Evolutionary conservation across 2,113 vertebrate species (phyloP).

Genomic region (Phalacrocorax pelagicus): DNA sequence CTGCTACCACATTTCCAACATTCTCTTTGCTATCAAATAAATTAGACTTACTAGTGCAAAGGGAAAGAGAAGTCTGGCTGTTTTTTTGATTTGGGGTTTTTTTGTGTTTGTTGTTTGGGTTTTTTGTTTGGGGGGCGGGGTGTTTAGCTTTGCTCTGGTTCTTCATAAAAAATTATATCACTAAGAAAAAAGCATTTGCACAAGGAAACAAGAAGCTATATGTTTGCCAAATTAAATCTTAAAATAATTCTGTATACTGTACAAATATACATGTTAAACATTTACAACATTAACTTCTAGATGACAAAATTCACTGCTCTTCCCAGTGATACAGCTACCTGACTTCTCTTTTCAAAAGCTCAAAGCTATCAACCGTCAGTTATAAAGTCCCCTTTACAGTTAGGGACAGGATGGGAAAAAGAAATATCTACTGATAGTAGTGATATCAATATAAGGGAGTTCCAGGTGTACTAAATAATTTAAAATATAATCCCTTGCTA

Average conservation of each 20-base stretch:
- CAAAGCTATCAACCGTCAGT: not conserved
- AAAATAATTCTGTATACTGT: slow-evolving; percentile 66
- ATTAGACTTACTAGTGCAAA: not conserved
- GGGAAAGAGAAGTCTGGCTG: not conserved
- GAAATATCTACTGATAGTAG: not conserved
- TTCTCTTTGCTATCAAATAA: not conserved
- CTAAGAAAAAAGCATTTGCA: slow-evolving; percentile 45
- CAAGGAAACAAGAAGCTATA: slow-evolving; percentile 10
- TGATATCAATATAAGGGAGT: not conserved
- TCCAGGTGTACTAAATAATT: not conserved
- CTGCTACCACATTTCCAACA: not conserved
- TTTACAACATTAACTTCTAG: slow-evolving; percentile 28
- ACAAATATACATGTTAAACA: slow-evolving; percentile 68
- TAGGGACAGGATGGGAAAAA: not conserved
- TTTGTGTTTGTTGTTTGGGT: not conserved
- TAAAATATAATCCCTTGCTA: not conserved
- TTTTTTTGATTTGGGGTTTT: not conserved
- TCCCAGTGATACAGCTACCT: not conserved
- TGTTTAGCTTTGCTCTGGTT: not conserved
- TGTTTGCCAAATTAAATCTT: slow-evolving; percentile 36
- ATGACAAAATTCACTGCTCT: not conserved
- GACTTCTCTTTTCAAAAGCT: not conserved
- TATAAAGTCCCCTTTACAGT: not conserved
- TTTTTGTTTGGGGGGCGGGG: too few species aligned
- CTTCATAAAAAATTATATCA: slow-evolving; percentile 5